Evolutionary conservation across 2,797 vertebrate species (phyloP).

Genomic region (Fratercula arctica): DNA sequence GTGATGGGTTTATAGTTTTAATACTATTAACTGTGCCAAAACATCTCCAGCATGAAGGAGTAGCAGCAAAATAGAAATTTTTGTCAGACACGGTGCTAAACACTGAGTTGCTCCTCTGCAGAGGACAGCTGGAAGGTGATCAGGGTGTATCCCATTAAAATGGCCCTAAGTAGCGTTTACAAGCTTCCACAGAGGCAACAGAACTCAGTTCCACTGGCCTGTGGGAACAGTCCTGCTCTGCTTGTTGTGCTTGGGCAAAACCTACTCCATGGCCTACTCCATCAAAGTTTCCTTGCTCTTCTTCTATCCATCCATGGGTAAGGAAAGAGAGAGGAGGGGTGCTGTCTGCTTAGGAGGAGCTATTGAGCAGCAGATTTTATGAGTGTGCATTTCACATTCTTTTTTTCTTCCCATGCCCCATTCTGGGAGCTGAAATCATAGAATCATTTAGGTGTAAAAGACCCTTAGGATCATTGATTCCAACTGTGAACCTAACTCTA

Average conservation of each 20-base stretch:
- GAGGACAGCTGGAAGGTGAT: background rate
- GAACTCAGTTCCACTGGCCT: background rate
- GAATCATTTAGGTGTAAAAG: background rate
- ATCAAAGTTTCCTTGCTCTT: background rate
- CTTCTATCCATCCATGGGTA: background rate
- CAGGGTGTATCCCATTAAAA: background rate
- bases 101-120: background rate
- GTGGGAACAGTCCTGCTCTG: background rate
- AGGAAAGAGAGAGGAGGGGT: background rate
- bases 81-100: background rate
- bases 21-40: background rate
- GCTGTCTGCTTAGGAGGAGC: background rate
- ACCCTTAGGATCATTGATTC: too few relatives aligned
- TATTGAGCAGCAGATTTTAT: background rate
- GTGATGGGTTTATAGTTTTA: background rate
- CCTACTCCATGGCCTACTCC: background rate
- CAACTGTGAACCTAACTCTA: too few relatives aligned
- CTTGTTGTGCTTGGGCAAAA: background rate
- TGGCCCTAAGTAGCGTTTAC: background rate
- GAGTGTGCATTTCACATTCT: background rate
- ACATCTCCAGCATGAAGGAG: background rate
- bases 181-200: background rate
- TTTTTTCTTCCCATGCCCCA: background rate
- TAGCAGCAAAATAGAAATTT: background rate
- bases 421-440: background rate